phyloP scores from a whole-genome alignment of 2,888 invertebrate species.

The Congeria kusceri region DNA sequence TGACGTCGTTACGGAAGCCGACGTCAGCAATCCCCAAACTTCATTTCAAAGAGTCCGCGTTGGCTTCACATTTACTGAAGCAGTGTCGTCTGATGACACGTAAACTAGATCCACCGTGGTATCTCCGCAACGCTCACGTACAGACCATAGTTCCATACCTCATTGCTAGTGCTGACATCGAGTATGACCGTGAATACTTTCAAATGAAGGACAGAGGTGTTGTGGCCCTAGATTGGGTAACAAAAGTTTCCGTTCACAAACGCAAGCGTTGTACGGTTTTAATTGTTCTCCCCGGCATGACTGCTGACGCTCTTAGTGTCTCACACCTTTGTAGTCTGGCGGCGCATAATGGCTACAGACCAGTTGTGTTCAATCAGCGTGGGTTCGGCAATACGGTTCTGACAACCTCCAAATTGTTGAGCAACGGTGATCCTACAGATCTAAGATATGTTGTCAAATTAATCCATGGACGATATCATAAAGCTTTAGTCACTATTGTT shows the following conservation, averaged over 20 bases:
- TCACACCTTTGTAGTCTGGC: constrained; percentile 70
- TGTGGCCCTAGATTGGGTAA: constrained; percentile 81
- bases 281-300: constrained; percentile 76
- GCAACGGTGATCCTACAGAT: constrained; percentile 80
- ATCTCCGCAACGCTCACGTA: constrained; percentile 75
- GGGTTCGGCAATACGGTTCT: constrained; percentile 77
- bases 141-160: constrained; percentile 75
- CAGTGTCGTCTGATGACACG: constrained; percentile 72
- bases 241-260: constrained; percentile 66
- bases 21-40: constrained; percentile 69
- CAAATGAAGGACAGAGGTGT: constrained; percentile 80
- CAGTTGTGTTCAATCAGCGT: constrained; percentile 80
- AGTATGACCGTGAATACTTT: constrained; percentile 76
- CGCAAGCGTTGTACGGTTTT: constrained; percentile 70
- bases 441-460: constrained; percentile 79
- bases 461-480: constrained; percentile 69
- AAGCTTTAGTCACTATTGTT: constrained; percentile 72
- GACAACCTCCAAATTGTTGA: constrained; percentile 78
- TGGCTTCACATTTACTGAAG: constrained; percentile 76
- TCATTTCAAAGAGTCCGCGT: constrained; percentile 77
- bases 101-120: constrained; percentile 74
- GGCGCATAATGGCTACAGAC: constrained; percentile 72
- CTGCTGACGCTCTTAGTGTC: constrained; percentile 69
- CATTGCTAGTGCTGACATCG: constrained; percentile 51
- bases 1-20: constrained; percentile 67